phyloP scores from a whole-genome alignment of 2,888 invertebrate genomes.

The Yponomeuta cagnagella region DNA sequence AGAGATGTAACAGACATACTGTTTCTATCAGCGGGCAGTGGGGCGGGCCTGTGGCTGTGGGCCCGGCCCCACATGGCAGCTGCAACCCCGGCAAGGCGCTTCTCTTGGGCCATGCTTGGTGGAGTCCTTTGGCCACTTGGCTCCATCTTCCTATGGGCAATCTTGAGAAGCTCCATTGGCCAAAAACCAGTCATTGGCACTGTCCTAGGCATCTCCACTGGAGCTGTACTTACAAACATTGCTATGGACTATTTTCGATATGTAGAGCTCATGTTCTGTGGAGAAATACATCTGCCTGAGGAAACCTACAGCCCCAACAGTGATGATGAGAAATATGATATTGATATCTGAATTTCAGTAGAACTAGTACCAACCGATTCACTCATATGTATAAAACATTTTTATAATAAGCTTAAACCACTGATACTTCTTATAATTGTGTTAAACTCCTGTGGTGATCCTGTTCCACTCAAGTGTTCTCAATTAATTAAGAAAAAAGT shows the following conservation, averaged over 20 bases:
- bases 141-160: slow-evolving; percentile 92
- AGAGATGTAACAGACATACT: slow-evolving; percentile 88
- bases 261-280: slow-evolving; percentile 76
- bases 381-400: background rate
- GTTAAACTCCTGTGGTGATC: background rate
- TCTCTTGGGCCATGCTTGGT: slow-evolving; percentile 84
- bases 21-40: slow-evolving; percentile 86
- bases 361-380: background rate
- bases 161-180: slow-evolving; percentile 86
- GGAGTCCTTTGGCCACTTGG: slow-evolving; percentile 92
- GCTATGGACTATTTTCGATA: slow-evolving; percentile 79
- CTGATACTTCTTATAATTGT: background rate
- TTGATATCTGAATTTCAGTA: slow-evolving; percentile 48
- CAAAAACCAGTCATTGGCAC: slow-evolving; percentile 80
- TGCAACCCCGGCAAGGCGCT: slow-evolving; percentile 77
- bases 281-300: slow-evolving; percentile 65
- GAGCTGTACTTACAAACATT: slow-evolving; percentile 78
- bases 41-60: slow-evolving; percentile 89
- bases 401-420: background rate
- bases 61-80: slow-evolving; percentile 84
- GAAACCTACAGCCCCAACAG: slow-evolving; percentile 65
- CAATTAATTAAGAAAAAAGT: too few relatives aligned
- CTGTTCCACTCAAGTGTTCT: too few relatives aligned
- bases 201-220: slow-evolving; percentile 81
- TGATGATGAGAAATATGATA: slow-evolving; percentile 73